phyloP scores from a whole-genome alignment of 2,888 invertebrate genomes.

The Acrobasis repandana region DNA sequence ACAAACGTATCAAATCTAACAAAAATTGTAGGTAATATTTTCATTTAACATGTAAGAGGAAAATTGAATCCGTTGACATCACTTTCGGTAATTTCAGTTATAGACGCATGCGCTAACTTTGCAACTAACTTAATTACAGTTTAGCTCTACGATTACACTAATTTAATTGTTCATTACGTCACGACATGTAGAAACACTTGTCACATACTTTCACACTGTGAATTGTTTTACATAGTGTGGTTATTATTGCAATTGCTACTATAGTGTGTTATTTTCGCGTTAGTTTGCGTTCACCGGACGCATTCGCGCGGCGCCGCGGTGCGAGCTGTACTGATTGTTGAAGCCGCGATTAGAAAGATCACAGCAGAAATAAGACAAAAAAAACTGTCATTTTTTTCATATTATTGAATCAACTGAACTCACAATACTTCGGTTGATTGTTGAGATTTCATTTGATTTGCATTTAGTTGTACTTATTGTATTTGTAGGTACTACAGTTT shows the following conservation, averaged over 20 bases:
- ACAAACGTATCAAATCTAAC: no score
- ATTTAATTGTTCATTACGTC: not conserved
- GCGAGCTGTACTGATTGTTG: constrained; percentile 65
- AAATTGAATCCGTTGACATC: not conserved
- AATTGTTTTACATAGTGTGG: not conserved
- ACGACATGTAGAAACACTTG: constrained; percentile 7
- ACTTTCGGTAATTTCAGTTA: not conserved
- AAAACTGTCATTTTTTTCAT: constrained; percentile 17
- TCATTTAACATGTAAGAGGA: no score
- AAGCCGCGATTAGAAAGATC: constrained; percentile 63
- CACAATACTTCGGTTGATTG: no score
- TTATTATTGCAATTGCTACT: no score
- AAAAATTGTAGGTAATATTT: no score
- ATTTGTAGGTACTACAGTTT: no score
- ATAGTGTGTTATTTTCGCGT: not conserved
- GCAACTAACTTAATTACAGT: not conserved
- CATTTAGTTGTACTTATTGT: no score
- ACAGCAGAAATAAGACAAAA: constrained; percentile 60
- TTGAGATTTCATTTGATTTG: no score
- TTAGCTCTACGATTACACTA: not conserved
- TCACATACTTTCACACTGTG: constrained; percentile 7
- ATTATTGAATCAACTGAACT: not conserved
- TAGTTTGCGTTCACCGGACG: constrained; percentile 28
- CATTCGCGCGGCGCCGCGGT: constrained; percentile 54
- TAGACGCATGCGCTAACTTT: constrained; percentile 11